Conservation (phyloP, 2,888 invertebrate species). For the Hirudinaria manillensis region DNA sequence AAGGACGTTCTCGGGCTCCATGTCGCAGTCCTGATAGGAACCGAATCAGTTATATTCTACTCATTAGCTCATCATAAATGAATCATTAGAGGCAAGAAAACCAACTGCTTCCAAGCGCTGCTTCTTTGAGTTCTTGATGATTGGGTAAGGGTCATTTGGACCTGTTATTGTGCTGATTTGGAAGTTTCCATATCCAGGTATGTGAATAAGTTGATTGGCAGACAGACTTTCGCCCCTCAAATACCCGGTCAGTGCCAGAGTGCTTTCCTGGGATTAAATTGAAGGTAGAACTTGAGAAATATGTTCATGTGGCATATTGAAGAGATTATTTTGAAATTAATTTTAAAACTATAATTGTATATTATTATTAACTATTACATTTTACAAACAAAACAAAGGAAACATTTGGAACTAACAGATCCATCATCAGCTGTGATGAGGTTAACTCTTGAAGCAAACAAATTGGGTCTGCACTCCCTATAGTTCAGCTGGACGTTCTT, state of each 20-base stretch:
- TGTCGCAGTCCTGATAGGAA: background rate
- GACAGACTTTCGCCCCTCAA: conserved; percentile 75
- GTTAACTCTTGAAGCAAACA: conserved; percentile 74
- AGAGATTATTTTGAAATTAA: background rate
- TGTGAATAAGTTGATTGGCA: conserved; percentile 80
- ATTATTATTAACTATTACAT: background rate
- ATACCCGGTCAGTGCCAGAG: conserved; percentile 71
- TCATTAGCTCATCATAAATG: too few relatives aligned
- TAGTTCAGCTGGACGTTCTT: conserved; percentile 70
- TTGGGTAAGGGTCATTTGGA: conserved; percentile 52
- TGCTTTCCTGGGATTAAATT: conserved; percentile 38
- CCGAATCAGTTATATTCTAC: background rate
- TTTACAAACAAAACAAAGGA: background rate
- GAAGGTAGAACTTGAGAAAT: background rate
- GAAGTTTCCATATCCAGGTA: conserved; percentile 86
- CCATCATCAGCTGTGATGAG: conserved; percentile 54
- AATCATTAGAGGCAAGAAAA: background rate
- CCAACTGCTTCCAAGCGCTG: background rate
- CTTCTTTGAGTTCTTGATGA: conserved; percentile 5
- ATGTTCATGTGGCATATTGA: background rate
- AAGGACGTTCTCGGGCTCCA: conserved; percentile 37
- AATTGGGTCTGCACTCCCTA: conserved; percentile 73
- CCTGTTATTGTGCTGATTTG: conserved; percentile 72
- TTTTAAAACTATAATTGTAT: background rate
- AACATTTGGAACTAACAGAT: background rate